phyloP scores from a whole-genome alignment of 2,888 invertebrate species.

The Leptura quadrifasciata region DNA sequence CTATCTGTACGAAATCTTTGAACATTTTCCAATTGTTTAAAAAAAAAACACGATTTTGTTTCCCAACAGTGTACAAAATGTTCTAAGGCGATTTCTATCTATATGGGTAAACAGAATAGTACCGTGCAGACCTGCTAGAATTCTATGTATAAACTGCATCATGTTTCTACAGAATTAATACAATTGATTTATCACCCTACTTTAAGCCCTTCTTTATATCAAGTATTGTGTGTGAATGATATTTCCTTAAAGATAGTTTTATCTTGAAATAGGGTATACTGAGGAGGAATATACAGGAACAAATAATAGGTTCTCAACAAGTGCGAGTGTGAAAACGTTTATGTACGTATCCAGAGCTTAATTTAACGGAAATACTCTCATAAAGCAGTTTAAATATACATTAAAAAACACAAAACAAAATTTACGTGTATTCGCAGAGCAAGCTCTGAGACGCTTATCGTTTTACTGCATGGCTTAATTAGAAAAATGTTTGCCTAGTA shows the following conservation, averaged over 20 bases:
- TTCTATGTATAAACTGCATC: neutral
- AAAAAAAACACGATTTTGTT: too few relatives aligned
- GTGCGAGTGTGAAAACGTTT: slow-evolving; percentile 4
- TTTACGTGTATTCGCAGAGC: neutral
- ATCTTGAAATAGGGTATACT: neutral
- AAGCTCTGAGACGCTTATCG: neutral
- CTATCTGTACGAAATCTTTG: too few relatives aligned
- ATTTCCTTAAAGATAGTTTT: slow-evolving; percentile 24
- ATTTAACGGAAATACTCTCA: neutral
- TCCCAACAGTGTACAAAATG: too few relatives aligned
- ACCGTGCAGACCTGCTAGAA: neutral
- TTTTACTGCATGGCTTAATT: neutral
- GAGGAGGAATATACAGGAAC: slow-evolving; percentile 4
- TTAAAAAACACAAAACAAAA: neutral
- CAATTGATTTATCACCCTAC: neutral
- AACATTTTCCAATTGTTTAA: too few relatives aligned
- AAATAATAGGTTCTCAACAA: slow-evolving; percentile 21
- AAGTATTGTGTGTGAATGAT: slow-evolving; percentile 23
- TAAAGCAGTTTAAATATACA: slow-evolving; percentile 4
- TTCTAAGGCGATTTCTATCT: too few relatives aligned
- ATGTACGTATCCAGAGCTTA: slow-evolving; percentile 7
- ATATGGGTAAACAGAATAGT: too few relatives aligned
- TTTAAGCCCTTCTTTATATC: neutral
- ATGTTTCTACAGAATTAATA: neutral
- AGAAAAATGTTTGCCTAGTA: slow-evolving; percentile 4